phyloP scores from a whole-genome alignment of 2,888 invertebrate genomes.

The Lypha dubia region DNA sequence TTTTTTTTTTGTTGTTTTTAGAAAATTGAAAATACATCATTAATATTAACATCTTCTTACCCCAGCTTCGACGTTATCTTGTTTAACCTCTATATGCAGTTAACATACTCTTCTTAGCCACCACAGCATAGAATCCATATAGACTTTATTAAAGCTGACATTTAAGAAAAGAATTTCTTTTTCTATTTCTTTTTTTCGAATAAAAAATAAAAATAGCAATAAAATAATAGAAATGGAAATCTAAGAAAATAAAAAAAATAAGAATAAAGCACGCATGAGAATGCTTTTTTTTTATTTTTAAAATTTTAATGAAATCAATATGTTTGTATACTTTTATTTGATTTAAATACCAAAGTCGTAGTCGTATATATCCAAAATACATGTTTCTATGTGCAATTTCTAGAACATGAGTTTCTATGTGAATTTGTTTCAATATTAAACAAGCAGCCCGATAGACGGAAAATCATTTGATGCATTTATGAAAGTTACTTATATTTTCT shows the following conservation, averaged over 20 bases:
- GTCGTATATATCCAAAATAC: background rate
- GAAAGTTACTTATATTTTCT: slow-evolving; percentile 69
- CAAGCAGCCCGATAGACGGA: slow-evolving; percentile 11
- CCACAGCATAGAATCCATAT: slow-evolving; percentile 17
- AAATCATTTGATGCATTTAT: slow-evolving; percentile 64
- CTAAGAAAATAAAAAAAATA: slow-evolving; percentile 39
- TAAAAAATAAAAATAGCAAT: background rate
- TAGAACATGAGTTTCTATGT: slow-evolving; percentile 48
- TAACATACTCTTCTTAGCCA: slow-evolving; percentile 3
- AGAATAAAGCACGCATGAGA: background rate
- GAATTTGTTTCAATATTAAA: slow-evolving; percentile 14
- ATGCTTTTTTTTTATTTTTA: background rate
- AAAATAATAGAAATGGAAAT: slow-evolving; percentile 40
- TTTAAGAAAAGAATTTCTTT: slow-evolving; percentile 55
- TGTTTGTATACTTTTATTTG: slow-evolving; percentile 20
- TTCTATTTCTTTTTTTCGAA: no score
- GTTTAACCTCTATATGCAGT: slow-evolving; percentile 29
- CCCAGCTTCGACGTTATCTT: background rate
- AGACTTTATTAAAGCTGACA: slow-evolving; percentile 60
- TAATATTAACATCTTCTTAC: slow-evolving; percentile 49
- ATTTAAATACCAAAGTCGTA: slow-evolving; percentile 39
- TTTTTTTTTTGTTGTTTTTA: slow-evolving; percentile 35
- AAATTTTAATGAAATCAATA: slow-evolving; percentile 64
- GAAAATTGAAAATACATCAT: slow-evolving; percentile 65
- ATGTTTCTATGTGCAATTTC: background rate